Evolutionary conservation across 1,140 invertebrate genomes (phyloP), one percentile per base, ranked within the genome.

Genomic region (Trichoplusia ni): DNA sequence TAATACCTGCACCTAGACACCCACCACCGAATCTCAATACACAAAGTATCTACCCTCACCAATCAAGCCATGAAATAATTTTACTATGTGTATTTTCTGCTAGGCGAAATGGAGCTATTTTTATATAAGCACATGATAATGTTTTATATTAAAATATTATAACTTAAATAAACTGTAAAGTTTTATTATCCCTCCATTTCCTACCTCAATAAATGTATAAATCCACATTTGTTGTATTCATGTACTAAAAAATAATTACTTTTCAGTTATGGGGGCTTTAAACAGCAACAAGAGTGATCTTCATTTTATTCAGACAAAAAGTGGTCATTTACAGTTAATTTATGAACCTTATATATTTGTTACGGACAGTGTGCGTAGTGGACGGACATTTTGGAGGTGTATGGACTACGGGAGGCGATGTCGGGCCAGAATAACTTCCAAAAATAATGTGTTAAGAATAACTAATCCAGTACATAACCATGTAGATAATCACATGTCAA

Each of bases 271-370:
- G 80, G 79, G 78, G 40, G 66, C 76, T 25, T 69, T 82, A 21
- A 76, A 68, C 64, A 79, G 74, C 49, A 76, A 76, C 42, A 67
- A 86, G 58, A 79, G 83, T 9, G 88, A 90, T 59, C 69, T 90
- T 8, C 86, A 90, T 76, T 90, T 90, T 56, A 88, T 90, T 58
- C 86, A 89, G 51, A 90, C 88, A 27, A 88, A 86, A 77, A 89
- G 88, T 54, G 88, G 88, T 1, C 88, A 89, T 42, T 71, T 90
- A 2, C 88, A 90, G 40, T 58, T 90, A 40, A 90, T 90, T 27
- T 81, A 90, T 42, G 88, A 90, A 54, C 82, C 85, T 0, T 90
- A 90, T 19, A 90, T 90, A 29, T 90, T 89, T 59, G 88, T 90
- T 56, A 89, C 88, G 31, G 88, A 90, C 67, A 86, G 86, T 61